Percentiles rank a stretch among this genome's conserved stretches.
Evolutionary conservation across 2,113 vertebrate species (phyloP).

Genomic region (Sporophila hypoxantha): DNA sequence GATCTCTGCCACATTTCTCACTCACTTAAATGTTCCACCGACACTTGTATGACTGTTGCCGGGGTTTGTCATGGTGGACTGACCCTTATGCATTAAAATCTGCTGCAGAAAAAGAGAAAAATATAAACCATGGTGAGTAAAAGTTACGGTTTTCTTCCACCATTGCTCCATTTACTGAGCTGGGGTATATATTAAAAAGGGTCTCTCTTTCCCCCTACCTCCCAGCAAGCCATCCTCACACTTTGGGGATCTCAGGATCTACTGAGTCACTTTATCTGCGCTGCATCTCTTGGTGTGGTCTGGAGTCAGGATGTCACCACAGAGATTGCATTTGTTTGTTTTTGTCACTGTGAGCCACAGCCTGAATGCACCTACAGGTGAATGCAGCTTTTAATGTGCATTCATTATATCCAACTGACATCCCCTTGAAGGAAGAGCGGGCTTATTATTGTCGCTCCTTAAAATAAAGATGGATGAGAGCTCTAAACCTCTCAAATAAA

Average conservation of each 20-base stretch:
- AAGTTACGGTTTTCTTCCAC: neutral
- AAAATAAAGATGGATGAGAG: constrained; percentile 63
- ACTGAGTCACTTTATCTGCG: neutral
- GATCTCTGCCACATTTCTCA: neutral
- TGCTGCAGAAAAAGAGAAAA: neutral
- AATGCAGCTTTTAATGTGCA: constrained; percentile 51
- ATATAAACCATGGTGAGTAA: neutral
- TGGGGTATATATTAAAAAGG: neutral
- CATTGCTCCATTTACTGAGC: neutral
- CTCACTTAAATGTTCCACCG: neutral
- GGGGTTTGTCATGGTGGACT: neutral
- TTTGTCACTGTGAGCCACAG: constrained; percentile 16
- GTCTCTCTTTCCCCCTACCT: neutral
- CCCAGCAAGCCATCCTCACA: rapidly evolving
- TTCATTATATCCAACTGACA: constrained; percentile 54
- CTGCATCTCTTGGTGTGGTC: neutral
- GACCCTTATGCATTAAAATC: neutral
- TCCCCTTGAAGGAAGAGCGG: constrained; percentile 29
- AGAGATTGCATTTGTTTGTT: constrained; percentile 33
- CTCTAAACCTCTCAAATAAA: constrained; percentile 57
- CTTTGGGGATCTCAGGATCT: neutral
- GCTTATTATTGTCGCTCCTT: constrained; percentile 45
- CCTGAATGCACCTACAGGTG: constrained; percentile 25
- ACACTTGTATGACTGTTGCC: neutral
- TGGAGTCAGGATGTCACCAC: constrained; percentile 2